Conservation (phyloP, 1,140 invertebrate species). For the Euglossa dilemma region DNA sequence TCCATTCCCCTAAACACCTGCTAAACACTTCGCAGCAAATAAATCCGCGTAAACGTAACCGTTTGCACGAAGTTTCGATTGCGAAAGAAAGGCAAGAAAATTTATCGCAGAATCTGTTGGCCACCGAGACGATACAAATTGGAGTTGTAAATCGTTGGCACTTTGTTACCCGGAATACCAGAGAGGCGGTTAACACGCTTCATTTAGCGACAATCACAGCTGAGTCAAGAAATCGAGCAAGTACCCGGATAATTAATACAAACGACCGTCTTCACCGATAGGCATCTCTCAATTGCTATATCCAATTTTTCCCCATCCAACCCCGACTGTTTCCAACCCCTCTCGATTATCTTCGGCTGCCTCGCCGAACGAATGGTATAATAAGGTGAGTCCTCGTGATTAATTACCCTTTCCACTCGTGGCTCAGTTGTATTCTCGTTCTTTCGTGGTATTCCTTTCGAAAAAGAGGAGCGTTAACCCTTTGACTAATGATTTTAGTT, state of each 20-base stretch:
- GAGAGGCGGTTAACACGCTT: conserved; percentile 43
- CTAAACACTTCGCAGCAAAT: background rate
- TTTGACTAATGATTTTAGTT: no score
- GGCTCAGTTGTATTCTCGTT: no score
- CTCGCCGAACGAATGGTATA: conserved; percentile 20
- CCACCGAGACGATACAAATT: background rate
- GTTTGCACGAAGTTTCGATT: background rate
- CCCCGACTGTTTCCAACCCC: background rate
- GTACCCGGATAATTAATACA: conserved; percentile 70
- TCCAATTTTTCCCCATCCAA: conserved; percentile 48
- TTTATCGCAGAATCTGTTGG: conserved; percentile 11
- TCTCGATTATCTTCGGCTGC: background rate
- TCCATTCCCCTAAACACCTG: no score
- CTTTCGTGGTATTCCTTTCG: no score
- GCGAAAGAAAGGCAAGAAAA: background rate
- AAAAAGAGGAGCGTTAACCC: no score
- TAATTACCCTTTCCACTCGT: background rate
- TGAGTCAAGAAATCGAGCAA: conserved; percentile 67
- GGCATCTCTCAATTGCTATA: conserved; percentile 55
- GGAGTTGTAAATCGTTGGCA: background rate
- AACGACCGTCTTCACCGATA: conserved; percentile 66
- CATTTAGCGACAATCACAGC: conserved; percentile 60
- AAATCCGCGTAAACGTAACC: background rate
- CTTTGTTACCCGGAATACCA: background rate
- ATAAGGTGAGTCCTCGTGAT: background rate